Percentiles rank a stretch among this genome's conserved stretches.
phyloP scores from a whole-genome alignment of 1,140 invertebrate species.

The Drosophila azteca region DNA sequence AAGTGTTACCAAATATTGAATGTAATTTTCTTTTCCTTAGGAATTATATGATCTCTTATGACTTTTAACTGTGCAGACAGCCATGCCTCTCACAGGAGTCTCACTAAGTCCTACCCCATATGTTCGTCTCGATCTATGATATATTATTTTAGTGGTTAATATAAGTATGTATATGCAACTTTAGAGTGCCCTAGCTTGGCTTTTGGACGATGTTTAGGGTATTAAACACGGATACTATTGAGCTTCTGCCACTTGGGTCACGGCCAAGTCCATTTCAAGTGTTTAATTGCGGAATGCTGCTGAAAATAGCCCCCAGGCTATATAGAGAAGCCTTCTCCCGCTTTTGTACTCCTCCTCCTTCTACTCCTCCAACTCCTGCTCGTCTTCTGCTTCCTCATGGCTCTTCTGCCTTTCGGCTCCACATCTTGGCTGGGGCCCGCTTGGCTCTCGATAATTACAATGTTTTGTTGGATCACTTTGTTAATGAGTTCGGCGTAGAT shows the following conservation, averaged over 20 bases:
- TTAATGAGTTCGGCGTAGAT: conserved; percentile 73
- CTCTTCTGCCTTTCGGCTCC: conserved; percentile 6
- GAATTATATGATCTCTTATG: too few relatives aligned
- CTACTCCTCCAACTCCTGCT: not conserved
- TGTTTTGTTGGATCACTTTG: conserved; percentile 81
- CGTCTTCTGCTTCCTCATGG: not conserved
- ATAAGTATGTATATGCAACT: not conserved
- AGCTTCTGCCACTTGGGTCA: conserved; percentile 32
- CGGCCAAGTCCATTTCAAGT: conserved; percentile 61
- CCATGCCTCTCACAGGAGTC: too few relatives aligned
- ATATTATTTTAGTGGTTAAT: too few relatives aligned
- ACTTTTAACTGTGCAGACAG: too few relatives aligned
- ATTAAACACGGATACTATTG: conserved; percentile 32
- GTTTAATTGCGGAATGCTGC: conserved; percentile 75
- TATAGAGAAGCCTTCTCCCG: conserved; percentile 48
- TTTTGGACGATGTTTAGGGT: not conserved
- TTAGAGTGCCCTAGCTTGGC: not conserved
- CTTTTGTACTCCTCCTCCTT: not conserved
- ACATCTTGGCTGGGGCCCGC: conserved; percentile 8
- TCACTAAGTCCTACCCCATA: too few relatives aligned
- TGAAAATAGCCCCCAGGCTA: conserved; percentile 75
- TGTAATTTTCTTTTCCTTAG: too few relatives aligned
- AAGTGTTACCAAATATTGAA: too few relatives aligned
- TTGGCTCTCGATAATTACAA: conserved; percentile 66
- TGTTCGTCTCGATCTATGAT: too few relatives aligned